Evolutionary conservation across 2,797 vertebrate species (phyloP), one percentile per base, ranked within the genome.

Genomic region (Lagocephalus sceleratus): DNA sequence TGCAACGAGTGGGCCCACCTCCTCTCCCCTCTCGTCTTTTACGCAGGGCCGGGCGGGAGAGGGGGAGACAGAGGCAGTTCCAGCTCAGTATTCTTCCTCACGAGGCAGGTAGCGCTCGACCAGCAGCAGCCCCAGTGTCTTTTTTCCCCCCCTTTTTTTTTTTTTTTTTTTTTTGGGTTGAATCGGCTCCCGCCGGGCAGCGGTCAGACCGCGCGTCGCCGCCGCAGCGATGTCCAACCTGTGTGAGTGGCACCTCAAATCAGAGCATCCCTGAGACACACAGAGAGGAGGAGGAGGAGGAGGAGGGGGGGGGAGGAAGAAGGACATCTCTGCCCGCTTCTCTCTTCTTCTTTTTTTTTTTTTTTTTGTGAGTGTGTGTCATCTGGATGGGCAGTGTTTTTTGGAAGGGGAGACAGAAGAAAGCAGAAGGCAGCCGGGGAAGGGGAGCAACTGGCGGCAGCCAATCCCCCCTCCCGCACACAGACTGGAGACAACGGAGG

Each of bases 331-430:
- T 74, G 73, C 61, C 73, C 70, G 75, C 64, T 68, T 76, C 75
- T 68, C n/a, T 20, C 8, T 43, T 17, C 16, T 38, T n/a, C 12
- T 38, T 38, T 39, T 15, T 39, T n/a, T n/a, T n/a, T n/a, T n/a
- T n/a, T n/a, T n/a, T n/a, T n/a, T n/a, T n/a, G n/a, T n/a, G n/a
- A n/a, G n/a, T n/a, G n/a, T n/a, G 8, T 74, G 79, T 87, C 85
- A 82, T 87, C 85, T 90, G 87, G 84, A 88, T 89, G 87, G 88
- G 85, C 86, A 88, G 87, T 81, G 69, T 71, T 82, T 86, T 87
- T 85, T 80, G 82, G 85, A 79, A 76, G 81, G 79, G 82, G 85
- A 79, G 81, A 68, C 66, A 83, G 84, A 81, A 83, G 82, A 83
- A 75, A 83, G 82, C 82, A 79, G 84, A 82, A 85, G 85, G 81